Evolutionary conservation across 2,888 invertebrate genomes (phyloP).

Genomic region (Andrena marginata): DNA sequence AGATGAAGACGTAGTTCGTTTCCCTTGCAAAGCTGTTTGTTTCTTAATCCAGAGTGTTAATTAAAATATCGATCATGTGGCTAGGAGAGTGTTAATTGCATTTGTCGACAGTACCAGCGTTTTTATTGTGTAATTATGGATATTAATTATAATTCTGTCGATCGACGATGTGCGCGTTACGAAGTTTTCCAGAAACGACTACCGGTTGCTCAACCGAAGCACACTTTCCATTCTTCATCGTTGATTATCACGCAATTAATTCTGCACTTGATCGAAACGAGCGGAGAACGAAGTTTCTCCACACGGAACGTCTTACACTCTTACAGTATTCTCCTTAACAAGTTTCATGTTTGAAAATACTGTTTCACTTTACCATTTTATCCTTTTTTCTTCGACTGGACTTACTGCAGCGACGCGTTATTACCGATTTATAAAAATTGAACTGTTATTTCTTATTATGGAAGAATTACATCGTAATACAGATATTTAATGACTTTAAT

Average conservation of each 20-base stretch:
- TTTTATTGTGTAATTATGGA: slow-evolving; percentile 39
- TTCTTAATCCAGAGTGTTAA: slow-evolving; percentile 10
- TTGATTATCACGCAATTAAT: slow-evolving; percentile 72
- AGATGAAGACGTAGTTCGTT: too few species aligned
- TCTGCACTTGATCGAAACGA: slow-evolving; percentile 59
- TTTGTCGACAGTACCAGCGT: slow-evolving; percentile 2
- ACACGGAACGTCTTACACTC: background rate
- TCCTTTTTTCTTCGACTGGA: background rate
- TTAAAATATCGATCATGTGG: slow-evolving; percentile 3
- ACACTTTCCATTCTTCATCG: slow-evolving; percentile 74
- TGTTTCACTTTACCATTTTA: background rate
- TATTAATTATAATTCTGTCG: slow-evolving; percentile 47
- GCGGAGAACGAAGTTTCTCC: slow-evolving; percentile 16
- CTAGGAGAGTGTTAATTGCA: slow-evolving; percentile 3
- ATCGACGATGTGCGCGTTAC: slow-evolving; percentile 21
- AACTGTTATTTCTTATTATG: too few species aligned
- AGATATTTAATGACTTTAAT: too few species aligned
- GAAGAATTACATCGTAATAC: too few species aligned
- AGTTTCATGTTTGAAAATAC: background rate
- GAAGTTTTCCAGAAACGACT: slow-evolving; percentile 42
- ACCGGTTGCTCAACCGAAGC: slow-evolving; percentile 52
- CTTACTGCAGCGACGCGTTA: too few species aligned
- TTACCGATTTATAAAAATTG: too few species aligned
- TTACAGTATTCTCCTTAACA: background rate
- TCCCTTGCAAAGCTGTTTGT: background rate